Evolutionary conservation across 2,888 invertebrate species (phyloP).

Genomic region (Cataglyphis livida): DNA sequence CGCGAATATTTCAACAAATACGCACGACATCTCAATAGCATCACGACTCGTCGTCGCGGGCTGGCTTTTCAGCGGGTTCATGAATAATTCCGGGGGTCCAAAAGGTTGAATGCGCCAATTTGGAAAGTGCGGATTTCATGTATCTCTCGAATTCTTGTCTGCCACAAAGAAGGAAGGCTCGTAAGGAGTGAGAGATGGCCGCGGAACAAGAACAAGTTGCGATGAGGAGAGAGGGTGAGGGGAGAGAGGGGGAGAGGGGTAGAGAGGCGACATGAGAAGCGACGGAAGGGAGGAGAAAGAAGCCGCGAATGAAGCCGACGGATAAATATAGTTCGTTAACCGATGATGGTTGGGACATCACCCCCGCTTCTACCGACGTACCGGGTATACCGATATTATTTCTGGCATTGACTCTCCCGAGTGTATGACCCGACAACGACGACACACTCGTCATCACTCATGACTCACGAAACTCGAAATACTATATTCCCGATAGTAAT

Average conservation of each 20-base stretch:
- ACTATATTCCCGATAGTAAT: constrained; percentile 61
- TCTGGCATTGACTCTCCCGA: constrained; percentile 82
- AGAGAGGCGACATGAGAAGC: constrained; percentile 11
- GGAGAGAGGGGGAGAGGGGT: neutral
- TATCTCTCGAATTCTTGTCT: constrained; percentile 54
- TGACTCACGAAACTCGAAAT: constrained; percentile 82
- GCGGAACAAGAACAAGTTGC: constrained; percentile 55
- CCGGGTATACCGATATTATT: constrained; percentile 80
- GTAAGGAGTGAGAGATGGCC: constrained; percentile 48
- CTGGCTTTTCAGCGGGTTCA: constrained; percentile 49
- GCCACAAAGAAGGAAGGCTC: constrained; percentile 51
- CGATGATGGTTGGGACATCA: constrained; percentile 80
- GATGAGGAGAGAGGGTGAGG: neutral
- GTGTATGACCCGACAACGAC: constrained; percentile 72
- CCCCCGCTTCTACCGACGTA: constrained; percentile 73
- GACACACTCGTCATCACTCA: constrained; percentile 76
- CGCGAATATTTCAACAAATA: constrained; percentile 56
- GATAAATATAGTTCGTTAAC: constrained; percentile 83
- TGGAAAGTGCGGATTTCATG: constrained; percentile 55
- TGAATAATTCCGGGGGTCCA: constrained; percentile 51
- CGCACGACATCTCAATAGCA: constrained; percentile 54
- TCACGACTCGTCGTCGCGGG: constrained; percentile 54
- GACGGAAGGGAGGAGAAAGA: constrained; percentile 37
- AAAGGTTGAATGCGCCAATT: constrained; percentile 56
- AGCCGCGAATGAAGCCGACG: constrained; percentile 59